A percentile compares a stretch with the other conserved stretches of the same genome.
Evolutionary conservation across 1,140 invertebrate genomes (phyloP).

Genomic region (Delia radicum): DNA sequence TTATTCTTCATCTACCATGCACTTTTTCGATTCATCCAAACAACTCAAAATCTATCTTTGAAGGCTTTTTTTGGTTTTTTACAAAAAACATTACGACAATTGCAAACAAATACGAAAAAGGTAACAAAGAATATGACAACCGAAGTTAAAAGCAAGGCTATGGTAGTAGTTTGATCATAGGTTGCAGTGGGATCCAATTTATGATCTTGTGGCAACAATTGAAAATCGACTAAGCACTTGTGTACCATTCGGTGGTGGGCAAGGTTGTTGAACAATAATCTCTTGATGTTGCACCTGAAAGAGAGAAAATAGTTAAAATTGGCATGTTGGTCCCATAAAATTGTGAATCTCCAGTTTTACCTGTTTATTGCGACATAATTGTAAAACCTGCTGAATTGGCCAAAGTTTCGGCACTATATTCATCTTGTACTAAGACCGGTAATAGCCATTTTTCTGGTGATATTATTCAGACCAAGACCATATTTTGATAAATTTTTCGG

Average conservation of each 20-base stretch:
- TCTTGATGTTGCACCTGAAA: conserved; percentile 73
- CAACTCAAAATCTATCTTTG: background rate
- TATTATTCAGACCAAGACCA: conserved; percentile 66
- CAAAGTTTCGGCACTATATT: conserved; percentile 67
- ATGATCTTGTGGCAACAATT: conserved; percentile 57
- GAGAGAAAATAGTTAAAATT: conserved; percentile 22
- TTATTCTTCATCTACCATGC: background rate
- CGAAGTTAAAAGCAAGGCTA: conserved; percentile 63
- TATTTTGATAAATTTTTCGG: conserved; percentile 67
- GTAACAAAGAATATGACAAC: conserved; percentile 61
- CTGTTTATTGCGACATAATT: conserved; percentile 69
- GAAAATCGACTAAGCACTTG: conserved; percentile 67
- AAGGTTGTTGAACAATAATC: conserved; percentile 77
- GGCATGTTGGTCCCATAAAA: conserved; percentile 12
- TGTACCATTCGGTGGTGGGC: conserved; percentile 74
- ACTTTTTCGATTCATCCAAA: background rate
- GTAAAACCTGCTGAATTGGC: conserved; percentile 59
- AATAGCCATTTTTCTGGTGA: conserved; percentile 77
- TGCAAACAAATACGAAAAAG: conserved; percentile 62
- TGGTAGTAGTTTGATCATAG: conserved; percentile 60
- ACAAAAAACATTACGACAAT: conserved; percentile 58
- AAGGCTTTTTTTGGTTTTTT: conserved; percentile 38
- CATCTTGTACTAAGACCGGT: conserved; percentile 65
- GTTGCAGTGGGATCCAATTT: conserved; percentile 51
- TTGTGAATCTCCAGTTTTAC: conserved; percentile 39